phyloP scores from a whole-genome alignment of 1,140 invertebrate genomes.

The Macrocentrus cingulum region DNA sequence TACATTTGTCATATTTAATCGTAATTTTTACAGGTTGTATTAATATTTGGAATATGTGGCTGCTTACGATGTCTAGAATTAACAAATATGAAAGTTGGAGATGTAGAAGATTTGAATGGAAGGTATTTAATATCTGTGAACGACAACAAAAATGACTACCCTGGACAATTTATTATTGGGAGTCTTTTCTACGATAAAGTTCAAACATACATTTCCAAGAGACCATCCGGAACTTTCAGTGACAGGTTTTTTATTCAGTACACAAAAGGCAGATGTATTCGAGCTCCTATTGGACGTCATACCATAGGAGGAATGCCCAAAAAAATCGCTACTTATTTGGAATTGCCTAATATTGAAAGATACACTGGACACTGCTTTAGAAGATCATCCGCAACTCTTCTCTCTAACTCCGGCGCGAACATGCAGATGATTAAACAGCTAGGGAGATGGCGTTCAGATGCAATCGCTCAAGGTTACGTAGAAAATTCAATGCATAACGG shows the following conservation, averaged over 20 bases:
- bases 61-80: no score
- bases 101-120: no score
- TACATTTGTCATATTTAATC: no score
- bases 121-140: no score
- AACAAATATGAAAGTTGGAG: no score
- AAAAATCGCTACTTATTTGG: conserved; percentile 27
- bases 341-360: conserved; percentile 20
- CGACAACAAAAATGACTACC: conserved; percentile 5
- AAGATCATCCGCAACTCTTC: background rate
- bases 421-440: conserved; percentile 30
- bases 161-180: background rate
- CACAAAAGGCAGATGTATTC: conserved; percentile 11
- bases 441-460: no score
- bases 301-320: conserved; percentile 25
- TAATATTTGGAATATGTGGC: no score
- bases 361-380: conserved; percentile 33
- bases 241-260: conserved; percentile 7
- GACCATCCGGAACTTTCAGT: background rate
- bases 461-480: conserved; percentile 1
- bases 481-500: conserved; percentile 9
- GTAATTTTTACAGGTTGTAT: no score
- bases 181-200: background rate
- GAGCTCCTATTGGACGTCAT: conserved; percentile 10
- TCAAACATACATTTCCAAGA: no score
- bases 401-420: conserved; percentile 30